phyloP scores from a whole-genome alignment of 1,140 invertebrate genomes.

The Leptoteleia sp. region DNA sequence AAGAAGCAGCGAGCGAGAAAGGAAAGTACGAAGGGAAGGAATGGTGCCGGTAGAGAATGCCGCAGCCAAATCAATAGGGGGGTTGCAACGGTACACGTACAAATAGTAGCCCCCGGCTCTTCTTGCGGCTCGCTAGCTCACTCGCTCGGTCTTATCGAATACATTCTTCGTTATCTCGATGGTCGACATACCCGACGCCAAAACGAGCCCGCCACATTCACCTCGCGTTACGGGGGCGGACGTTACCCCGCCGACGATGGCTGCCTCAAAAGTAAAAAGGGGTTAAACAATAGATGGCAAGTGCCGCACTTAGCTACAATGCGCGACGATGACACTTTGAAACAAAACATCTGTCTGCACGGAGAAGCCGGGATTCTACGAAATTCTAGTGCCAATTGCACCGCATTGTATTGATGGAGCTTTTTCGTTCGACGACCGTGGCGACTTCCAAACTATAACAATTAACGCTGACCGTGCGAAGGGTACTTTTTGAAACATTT shows the following conservation, averaged over 20 bases:
- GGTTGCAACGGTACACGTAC: conserved; percentile 53
- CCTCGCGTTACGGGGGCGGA: conserved; percentile 8
- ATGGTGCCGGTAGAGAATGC: conserved; percentile 52
- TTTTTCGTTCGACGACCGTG: no score
- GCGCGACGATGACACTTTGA: conserved; percentile 21
- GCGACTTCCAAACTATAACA: no score
- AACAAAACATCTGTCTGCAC: neutral
- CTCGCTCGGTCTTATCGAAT: conserved; percentile 55
- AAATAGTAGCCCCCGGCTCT: conserved; percentile 56
- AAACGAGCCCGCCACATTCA: conserved; percentile 29
- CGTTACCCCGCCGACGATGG: conserved; percentile 12
- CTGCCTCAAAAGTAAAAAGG: conserved; percentile 21
- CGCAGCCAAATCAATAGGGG: conserved; percentile 62
- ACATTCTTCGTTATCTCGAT: conserved; percentile 54
- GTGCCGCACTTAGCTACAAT: conserved; percentile 19
- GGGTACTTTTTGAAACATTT: no score
- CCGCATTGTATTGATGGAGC: no score
- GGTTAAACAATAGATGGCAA: conserved; percentile 39
- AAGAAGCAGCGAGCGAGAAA: conserved; percentile 39
- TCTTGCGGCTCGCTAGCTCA: conserved; percentile 42
- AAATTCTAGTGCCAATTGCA: conserved; percentile 1
- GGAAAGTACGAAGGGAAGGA: conserved; percentile 36
- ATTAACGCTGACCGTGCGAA: no score
- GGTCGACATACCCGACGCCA: conserved; percentile 48
- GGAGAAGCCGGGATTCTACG: neutral